Evolutionary conservation across 2,113 vertebrate genomes (phyloP).

Genomic region (Antigone vipio): DNA sequence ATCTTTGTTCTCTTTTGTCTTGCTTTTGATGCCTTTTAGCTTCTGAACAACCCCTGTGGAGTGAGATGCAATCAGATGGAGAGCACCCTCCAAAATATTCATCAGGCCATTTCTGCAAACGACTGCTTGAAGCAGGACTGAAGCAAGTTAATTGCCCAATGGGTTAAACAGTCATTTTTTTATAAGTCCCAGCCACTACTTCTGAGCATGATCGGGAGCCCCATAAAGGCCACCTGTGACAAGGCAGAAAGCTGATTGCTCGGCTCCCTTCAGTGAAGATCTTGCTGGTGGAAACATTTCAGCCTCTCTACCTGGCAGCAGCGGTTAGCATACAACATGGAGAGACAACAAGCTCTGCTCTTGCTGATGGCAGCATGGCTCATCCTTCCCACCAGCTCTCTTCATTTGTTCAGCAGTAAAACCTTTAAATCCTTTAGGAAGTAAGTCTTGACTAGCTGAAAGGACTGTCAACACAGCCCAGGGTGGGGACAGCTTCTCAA

Average conservation of each 20-base stretch:
- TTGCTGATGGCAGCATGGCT: accelerated
- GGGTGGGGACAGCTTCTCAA: not conserved
- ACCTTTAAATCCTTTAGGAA: not conserved
- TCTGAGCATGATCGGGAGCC: not conserved
- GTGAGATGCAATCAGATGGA: not conserved
- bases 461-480: not conserved
- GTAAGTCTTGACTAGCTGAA: not conserved
- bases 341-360: not conserved
- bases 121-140: not conserved
- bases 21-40: not conserved
- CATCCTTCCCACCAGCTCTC: not conserved
- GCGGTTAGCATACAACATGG: not conserved
- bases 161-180: not conserved
- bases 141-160: not conserved
- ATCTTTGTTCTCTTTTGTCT: not conserved
- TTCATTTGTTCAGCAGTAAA: not conserved
- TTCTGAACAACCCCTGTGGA: not conserved
- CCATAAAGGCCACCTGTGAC: not conserved
- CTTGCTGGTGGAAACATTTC: not conserved
- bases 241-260: not conserved
- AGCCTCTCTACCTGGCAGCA: not conserved
- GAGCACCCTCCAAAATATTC: not conserved
- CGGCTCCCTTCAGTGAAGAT: not conserved
- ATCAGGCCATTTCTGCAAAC: not conserved
- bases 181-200: not conserved